Base-by-base conservation (phyloP, 1,140 invertebrate species). In the Aphaenogaster rudis region DNA sequence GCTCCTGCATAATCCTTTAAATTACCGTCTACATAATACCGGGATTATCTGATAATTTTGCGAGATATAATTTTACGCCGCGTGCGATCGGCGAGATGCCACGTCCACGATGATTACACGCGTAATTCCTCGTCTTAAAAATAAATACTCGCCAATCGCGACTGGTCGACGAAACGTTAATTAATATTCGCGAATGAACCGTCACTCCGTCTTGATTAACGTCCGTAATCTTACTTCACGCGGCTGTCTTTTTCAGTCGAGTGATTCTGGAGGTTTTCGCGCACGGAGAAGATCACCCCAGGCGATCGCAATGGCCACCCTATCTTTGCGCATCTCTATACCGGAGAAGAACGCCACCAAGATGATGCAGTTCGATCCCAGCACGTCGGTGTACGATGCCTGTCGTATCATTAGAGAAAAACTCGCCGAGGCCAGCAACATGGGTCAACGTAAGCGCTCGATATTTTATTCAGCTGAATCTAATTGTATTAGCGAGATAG, bases 361-460 rank as follows among this genome's bases (percentile, higher is more conserved):
- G 96, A 99, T 98, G 89, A 99, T 99, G 96, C 98, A 99, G 95
- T 99, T 99, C 95, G 98, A 99, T 95, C 98, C 99, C 15, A 97
- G 98, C 91, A 99, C 98, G 67, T 97, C 97, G 71, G 98, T 99
- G 52, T 99, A 98, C 95, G 99, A 99, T 96, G 98, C 99, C 6
- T 99, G 99, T 95, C 97, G 97, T 93, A 97, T 99, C 90, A 99
- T 99, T 91, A 96, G 98, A 88, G 99, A 99, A 94, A 99, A 99
- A 96, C 97, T 99, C 64, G 96, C 97, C 6, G 99, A 99, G 94
- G 97, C 97, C 21, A 94, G 88, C 61, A 98, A 97, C 93, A 96
- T 97, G 89, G 98, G 97, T 92, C 97, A 98, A 96, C 97, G 98
- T 98, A 96, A 97, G 97, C 96, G 61, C 42, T 59, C 39, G 61